phyloP scores from a whole-genome alignment of 2,113 vertebrate species.

The Eira barbara region DNA sequence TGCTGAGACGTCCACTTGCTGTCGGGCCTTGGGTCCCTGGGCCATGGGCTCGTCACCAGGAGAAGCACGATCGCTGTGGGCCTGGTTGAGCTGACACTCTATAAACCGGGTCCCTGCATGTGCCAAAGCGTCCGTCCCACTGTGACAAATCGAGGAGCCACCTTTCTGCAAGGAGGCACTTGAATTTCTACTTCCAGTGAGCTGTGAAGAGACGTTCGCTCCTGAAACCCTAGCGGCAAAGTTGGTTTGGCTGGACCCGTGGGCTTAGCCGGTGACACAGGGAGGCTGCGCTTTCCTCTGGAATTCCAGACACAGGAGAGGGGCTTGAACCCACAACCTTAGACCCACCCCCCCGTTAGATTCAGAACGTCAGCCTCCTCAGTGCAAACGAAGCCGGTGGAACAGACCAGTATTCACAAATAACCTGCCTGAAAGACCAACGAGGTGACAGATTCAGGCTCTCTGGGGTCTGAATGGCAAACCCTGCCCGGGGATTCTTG shows the following conservation, averaged over 20 bases:
- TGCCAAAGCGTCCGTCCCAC: accelerated
- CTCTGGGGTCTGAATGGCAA: neutral
- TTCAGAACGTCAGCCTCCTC: neutral
- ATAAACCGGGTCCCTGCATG: accelerated
- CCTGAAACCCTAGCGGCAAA: neutral
- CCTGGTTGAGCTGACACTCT: neutral
- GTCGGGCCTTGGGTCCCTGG: neutral
- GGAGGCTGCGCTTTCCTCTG: accelerated
- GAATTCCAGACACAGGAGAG: neutral
- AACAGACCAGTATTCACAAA: accelerated
- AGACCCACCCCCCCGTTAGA: accelerated
- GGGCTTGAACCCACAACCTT: neutral
- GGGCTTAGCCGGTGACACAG: neutral
- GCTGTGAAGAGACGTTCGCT: neutral
- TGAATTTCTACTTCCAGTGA: neutral
- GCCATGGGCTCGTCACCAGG: accelerated
- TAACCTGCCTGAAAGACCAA: accelerated
- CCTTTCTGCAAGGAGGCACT: accelerated
- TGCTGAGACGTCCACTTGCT: neutral
- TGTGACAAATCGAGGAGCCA: accelerated
- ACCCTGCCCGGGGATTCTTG: accelerated
- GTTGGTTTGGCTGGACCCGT: accelerated
- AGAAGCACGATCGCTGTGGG: neutral
- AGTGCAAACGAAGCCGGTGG: accelerated
- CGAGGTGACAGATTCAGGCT: accelerated